Evolutionary conservation across 2,113 vertebrate genomes (phyloP).

Genomic region (Lycaon pictus): DNA sequence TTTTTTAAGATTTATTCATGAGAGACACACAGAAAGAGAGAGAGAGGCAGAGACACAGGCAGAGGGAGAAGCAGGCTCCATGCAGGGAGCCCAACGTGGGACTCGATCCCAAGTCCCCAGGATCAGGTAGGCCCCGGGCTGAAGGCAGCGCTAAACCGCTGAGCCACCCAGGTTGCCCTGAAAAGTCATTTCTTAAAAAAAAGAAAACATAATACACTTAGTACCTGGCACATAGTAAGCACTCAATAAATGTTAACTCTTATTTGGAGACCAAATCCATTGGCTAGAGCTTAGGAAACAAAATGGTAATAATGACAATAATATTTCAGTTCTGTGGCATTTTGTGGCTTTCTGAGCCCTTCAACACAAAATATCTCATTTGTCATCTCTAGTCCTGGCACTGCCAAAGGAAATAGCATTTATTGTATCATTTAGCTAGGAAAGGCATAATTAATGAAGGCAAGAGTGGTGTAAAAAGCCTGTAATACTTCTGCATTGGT

Average conservation of each 20-base stretch:
- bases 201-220: not conserved
- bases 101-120: no score
- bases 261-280: conserved; percentile 31
- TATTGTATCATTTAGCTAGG: conserved; percentile 74
- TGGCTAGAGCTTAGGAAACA: conserved; percentile 31
- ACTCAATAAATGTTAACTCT: conserved; percentile 50
- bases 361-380: conserved; percentile 62
- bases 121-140: no score
- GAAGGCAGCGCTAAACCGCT: no score
- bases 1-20: no score
- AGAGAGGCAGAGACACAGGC: no score
- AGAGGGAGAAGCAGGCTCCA: no score
- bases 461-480: conserved; percentile 83
- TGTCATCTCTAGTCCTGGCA: conserved; percentile 73
- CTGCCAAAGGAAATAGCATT: conserved; percentile 66
- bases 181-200: not conserved
- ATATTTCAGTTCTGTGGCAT: conserved; percentile 19
- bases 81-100: no score
- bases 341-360: conserved; percentile 51
- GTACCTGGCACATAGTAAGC: conserved; percentile 6
- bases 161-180: no score
- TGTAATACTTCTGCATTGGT: conserved; percentile 82
- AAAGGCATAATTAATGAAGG: conserved; percentile 85
- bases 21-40: no score
- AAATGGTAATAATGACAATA: conserved; percentile 47